Evolutionary conservation across 2,797 vertebrate genomes (phyloP).

Genomic region (Pseudotriccus pelzelni): DNA sequence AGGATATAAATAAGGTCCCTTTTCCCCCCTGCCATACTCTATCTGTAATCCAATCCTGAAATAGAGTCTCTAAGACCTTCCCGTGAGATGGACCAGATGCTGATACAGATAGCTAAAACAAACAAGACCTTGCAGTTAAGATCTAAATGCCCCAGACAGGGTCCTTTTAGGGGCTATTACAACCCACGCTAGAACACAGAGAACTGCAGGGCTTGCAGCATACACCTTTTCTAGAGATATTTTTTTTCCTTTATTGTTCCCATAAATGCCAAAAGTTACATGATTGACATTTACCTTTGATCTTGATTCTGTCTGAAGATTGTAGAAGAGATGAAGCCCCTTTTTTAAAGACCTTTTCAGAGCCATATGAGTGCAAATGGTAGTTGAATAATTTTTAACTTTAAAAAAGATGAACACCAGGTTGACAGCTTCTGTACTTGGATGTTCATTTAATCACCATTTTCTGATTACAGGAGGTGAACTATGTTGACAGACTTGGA

Average conservation of each 20-base stretch:
- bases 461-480: conserved; percentile 61
- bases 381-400: conserved; percentile 25
- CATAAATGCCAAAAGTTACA: background rate
- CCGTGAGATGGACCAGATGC: background rate
- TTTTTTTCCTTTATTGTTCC: background rate
- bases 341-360: background rate
- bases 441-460: conserved; percentile 67
- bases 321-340: background rate
- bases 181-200: background rate
- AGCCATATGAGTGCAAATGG: background rate
- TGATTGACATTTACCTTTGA: background rate
- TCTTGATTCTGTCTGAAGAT: background rate
- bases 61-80: background rate
- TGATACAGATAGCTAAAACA: background rate
- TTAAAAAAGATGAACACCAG: conserved; percentile 36
- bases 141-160: background rate
- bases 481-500: conserved; percentile 56
- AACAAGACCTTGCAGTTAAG: background rate
- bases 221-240: background rate
- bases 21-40: background rate
- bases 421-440: conserved; percentile 63
- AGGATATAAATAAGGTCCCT: background rate
- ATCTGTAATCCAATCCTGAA: background rate
- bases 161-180: background rate
- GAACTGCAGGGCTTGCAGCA: background rate